Evolutionary conservation across 2,888 invertebrate genomes (phyloP), one percentile per base, ranked within the genome.

Genomic region (Ennomos quercinarius): DNA sequence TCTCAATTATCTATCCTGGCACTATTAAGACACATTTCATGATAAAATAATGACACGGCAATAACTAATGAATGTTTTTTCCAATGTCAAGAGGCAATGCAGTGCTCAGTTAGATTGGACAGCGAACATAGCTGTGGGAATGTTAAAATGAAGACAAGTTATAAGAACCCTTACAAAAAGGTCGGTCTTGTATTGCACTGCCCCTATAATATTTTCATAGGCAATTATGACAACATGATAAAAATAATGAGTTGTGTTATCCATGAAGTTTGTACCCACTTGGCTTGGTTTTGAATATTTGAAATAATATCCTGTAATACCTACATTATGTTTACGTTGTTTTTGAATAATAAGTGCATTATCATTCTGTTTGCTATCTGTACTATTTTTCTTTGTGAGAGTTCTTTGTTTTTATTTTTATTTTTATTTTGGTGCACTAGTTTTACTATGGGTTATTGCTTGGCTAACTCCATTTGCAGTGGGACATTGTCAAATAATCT

Each of bases 101-200:
- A 91, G 91, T 89, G 88, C 89, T 88, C 87, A 72, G 76, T 90
- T 77, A 86, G 83, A 79, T 81, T 84, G 86, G 87, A 86, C 83
- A 88, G 81, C 80, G 86, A 84, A 72, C 79, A 74, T 83, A 83
- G 83, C 83, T 75, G 81, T 83, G 89, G 90, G 72, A 84, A 84
- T 76, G 72, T 84, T 77, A 91, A 87, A 84, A 89, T 87, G 91
- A 91, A 91, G 91, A 91, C 81, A 63, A 72, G 77, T 86, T 80
- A 83, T 86, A 90, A 87, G 89, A 91, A 87, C 82, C 82, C 86
- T 84, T 88, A 84, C 76, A 86, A 77, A 77, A 90, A 91, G 91
- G 91, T 91, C 86, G 82, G 91, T 91, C 65, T 57, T 54, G 40
- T 47, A 51, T 71, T 71, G 70, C 65, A 43, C 54, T 64, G 71